A percentile compares a stretch with the other conserved stretches of the same genome.
Conservation (phyloP, 1,140 invertebrate genomes). For the Tenebrio molitor region DNA sequence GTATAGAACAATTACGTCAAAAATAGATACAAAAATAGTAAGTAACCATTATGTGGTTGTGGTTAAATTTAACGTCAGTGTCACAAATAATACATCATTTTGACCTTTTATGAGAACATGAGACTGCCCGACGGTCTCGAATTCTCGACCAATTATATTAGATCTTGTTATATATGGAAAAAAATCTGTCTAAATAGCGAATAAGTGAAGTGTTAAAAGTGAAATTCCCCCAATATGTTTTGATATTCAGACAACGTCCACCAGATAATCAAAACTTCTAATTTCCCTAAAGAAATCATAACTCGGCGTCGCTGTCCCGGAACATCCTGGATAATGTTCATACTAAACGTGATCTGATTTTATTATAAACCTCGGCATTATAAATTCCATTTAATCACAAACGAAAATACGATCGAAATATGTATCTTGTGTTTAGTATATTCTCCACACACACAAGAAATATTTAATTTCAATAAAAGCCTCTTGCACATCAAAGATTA, state of each 20-base stretch:
- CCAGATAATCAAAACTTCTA: constrained; percentile 54
- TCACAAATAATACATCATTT: no score
- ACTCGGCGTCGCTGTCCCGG: constrained; percentile 12
- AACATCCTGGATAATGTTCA: constrained; percentile 49
- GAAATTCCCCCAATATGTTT: constrained; percentile 54
- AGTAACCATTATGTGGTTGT: no score
- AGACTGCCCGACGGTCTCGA: no score
- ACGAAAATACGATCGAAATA: constrained; percentile 12
- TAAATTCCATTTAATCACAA: constrained; percentile 37
- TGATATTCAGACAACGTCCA: constrained; percentile 49
- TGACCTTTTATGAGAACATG: no score
- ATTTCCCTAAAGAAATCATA: constrained; percentile 55
- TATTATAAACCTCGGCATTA: constrained; percentile 38
- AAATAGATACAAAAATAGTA: no score
- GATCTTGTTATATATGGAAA: no score
- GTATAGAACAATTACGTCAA: no score
- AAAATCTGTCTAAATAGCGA: constrained; percentile 52
- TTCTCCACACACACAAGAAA: constrained; percentile 7
- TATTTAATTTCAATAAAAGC: constrained; percentile 46
- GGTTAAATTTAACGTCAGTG: no score
- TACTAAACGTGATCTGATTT: constrained; percentile 54
- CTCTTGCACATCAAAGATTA: constrained; percentile 19
- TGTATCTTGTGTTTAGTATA: background rate
- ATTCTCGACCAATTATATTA: no score
- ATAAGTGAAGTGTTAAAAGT: constrained; percentile 53